A percentile compares a stretch with the other conserved stretches of the same genome.
Conservation (phyloP, 2,113 vertebrate species). For the Rhinoptilus africanus region DNA sequence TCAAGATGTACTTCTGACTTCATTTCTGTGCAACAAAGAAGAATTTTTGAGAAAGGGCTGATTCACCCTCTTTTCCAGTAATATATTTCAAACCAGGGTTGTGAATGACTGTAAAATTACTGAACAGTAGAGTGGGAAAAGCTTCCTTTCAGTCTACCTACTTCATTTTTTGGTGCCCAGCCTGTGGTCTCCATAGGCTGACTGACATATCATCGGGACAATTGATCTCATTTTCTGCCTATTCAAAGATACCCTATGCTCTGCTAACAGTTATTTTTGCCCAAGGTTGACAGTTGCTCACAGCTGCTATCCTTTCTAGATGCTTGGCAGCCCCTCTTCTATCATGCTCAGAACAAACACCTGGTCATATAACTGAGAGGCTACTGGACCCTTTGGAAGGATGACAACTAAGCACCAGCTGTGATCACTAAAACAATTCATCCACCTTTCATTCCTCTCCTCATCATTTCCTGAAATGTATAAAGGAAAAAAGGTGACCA, state of each 20-base stretch:
- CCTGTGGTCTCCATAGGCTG: neutral
- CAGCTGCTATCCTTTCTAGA: neutral
- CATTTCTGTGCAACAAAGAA: neutral
- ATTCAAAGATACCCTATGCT: neutral
- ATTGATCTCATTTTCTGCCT: neutral
- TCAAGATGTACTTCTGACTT: neutral
- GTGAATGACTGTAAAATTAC: neutral
- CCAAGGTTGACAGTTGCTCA: neutral
- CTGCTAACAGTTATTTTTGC: neutral
- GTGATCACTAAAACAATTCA: neutral
- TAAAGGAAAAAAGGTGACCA: neutral
- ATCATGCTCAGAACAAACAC: constrained; percentile 4
- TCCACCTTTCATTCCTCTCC: neutral
- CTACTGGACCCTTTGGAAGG: neutral
- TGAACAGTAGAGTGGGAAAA: neutral
- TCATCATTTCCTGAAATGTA: neutral
- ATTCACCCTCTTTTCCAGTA: neutral
- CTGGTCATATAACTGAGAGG: neutral
- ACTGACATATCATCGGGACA: neutral
- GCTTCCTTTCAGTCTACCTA: neutral
- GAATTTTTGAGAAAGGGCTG: neutral
- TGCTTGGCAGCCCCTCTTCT: neutral
- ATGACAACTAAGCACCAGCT: neutral
- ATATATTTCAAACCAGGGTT: neutral
- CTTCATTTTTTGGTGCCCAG: neutral